phyloP scores from a whole-genome alignment of 2,888 invertebrate genomes.

The Lasioglossum morio region DNA sequence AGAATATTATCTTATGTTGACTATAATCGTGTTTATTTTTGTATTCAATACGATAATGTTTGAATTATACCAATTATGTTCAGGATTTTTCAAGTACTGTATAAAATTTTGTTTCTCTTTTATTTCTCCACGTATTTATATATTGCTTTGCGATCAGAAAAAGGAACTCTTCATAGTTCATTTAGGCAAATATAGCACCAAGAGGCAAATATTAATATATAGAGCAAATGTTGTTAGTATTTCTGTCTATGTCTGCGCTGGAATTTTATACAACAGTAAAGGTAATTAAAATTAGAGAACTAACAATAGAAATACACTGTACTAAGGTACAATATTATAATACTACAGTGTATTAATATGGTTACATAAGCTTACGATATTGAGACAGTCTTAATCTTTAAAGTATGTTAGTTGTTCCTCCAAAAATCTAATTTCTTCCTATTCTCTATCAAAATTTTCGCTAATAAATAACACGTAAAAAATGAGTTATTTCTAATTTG shows the following conservation, averaged over 20 bases:
- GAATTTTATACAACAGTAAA: conserved; percentile 9
- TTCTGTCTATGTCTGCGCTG: background rate
- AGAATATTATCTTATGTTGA: conserved; percentile 52
- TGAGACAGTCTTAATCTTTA: background rate
- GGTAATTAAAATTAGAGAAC: background rate
- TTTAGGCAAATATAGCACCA: conserved; percentile 62
- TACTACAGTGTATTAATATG: conserved; percentile 48
- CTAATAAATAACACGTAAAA: conserved; percentile 16
- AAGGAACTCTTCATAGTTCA: conserved; percentile 56
- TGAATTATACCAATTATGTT: conserved; percentile 54
- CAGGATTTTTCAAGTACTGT: conserved; percentile 49
- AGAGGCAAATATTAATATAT: conserved; percentile 39
- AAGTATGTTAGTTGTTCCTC: background rate
- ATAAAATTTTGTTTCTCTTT: conserved; percentile 32
- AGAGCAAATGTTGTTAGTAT: conserved; percentile 33
- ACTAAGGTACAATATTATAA: conserved; percentile 21
- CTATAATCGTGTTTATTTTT: conserved; percentile 31
- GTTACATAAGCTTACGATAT: conserved; percentile 24
- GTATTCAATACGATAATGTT: conserved; percentile 37
- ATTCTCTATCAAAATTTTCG: conserved; percentile 4
- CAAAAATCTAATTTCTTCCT: conserved; percentile 4
- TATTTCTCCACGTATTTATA: conserved; percentile 41
- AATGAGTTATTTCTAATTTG: conserved; percentile 3
- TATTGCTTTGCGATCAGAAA: conserved; percentile 40
- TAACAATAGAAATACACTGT: conserved; percentile 13